Conservation (phyloP, 2,113 vertebrate species). For the Oreotragus oreotragus region DNA sequence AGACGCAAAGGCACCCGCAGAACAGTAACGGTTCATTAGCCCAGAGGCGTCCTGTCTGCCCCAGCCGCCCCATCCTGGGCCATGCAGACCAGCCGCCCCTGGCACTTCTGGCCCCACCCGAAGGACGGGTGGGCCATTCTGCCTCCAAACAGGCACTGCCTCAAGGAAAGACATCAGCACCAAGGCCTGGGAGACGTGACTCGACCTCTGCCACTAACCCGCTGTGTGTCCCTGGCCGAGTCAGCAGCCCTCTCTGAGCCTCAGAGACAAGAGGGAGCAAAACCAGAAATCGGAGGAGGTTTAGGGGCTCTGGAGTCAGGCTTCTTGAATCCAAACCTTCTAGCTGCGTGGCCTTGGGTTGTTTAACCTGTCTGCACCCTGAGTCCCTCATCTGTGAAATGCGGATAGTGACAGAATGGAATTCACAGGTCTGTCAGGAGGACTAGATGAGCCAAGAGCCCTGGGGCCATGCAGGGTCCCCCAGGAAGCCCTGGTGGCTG, state of each 20-base stretch:
- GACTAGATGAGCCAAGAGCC: not conserved
- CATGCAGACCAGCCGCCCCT: accelerated
- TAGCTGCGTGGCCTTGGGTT: not conserved
- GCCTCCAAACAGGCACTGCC: not conserved
- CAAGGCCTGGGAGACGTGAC: not conserved
- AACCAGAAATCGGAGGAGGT: accelerated
- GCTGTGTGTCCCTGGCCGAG: not conserved
- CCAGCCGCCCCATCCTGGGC: not conserved
- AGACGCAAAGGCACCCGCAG: accelerated
- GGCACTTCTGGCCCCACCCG: not conserved
- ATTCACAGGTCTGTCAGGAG: too few species aligned
- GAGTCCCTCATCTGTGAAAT: not conserved
- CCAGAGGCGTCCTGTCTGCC: not conserved
- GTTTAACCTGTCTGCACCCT: not conserved
- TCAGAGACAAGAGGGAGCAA: not conserved
- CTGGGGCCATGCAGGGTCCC: accelerated
- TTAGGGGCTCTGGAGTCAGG: not conserved
- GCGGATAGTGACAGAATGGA: not conserved
- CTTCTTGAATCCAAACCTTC: not conserved
- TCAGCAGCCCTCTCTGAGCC: not conserved
- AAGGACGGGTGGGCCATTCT: accelerated
- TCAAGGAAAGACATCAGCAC: too few species aligned
- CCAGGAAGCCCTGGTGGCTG: not conserved
- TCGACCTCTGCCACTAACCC: not conserved
- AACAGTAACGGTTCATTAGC: not conserved